Base-by-base conservation (phyloP, 2,797 vertebrate genomes). In the Choloepus didactylus region DNA sequence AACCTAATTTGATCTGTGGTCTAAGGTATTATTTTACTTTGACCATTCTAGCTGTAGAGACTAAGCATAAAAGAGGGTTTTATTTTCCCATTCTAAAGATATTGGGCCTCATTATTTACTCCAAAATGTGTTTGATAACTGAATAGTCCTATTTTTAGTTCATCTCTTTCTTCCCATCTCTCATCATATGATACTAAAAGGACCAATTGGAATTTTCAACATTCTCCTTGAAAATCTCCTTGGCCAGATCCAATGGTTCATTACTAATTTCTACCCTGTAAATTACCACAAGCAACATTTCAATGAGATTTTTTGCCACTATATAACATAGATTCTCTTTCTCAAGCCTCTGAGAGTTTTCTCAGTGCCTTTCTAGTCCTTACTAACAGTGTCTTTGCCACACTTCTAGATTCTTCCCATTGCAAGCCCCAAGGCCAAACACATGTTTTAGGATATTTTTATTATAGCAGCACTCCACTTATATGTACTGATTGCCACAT, bases 71-170 rank as follows among this genome's bases (percentile, higher is more conserved):
- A 46, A 89, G 59, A 46, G n/a, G 2, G 59, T 76, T 76, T 70
- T 41, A 86, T 93, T 96, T 81, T 79, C 23, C 27, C 35, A 29
- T 0, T 51, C 9, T 29, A 35, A n/a, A 66, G 64, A 14, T 56
- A 51, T 19, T 38, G 29, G 16, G 67, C 23, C 77, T 64, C 9
- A 38, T 79, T 75, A 76, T 90, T 82, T 84, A 73, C 31, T 79
- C 69, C 44, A 86, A 70, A 54, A 31, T 91, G 54, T 51, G 81
- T 76, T 67, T 76, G 59, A 84, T 85, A 88, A 81, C 29, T 21
- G 27, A 27, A 75, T 1, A 84, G 2, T 46, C 89, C 38, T n/a
- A 44, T 93, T 44, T 93, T 95, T 73, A 87, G 21, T 31, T 46
- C 67, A 21, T 51, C 38, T 89, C 49, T 88, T 79, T 82, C 69